A percentile compares a stretch with the other conserved stretches of the same genome.
Conservation (phyloP, 2,797 vertebrate genomes). For the Myiothlypis chrysogaster region DNA sequence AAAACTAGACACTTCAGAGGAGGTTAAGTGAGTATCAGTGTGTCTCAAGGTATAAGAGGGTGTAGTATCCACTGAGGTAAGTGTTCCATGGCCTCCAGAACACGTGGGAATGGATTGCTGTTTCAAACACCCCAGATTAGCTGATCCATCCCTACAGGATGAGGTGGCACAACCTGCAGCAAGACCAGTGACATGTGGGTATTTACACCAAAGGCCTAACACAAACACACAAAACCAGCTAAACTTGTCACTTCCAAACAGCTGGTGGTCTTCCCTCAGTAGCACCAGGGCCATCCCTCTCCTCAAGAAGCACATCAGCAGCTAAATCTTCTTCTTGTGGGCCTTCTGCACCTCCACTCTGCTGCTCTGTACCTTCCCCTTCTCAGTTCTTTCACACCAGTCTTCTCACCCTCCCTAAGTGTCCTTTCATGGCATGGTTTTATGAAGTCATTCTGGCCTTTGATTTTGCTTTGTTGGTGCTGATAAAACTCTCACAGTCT, state of each 20-base stretch:
- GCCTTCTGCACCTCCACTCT: background rate
- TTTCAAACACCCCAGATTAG: background rate
- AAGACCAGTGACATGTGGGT: accelerated
- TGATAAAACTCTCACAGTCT: background rate
- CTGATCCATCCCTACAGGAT: background rate
- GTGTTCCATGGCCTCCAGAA: background rate
- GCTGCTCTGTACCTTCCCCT: background rate
- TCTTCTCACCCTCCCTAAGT: background rate
- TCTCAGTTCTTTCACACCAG: background rate
- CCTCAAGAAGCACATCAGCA: background rate
- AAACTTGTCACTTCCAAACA: background rate
- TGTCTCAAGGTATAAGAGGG: background rate
- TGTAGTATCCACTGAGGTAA: background rate
- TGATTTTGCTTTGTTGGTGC: accelerated
- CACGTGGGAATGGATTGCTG: accelerated
- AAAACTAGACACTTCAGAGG: background rate
- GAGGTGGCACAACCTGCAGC: background rate
- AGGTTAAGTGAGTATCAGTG: background rate
- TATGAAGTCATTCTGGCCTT: background rate
- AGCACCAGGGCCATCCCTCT: background rate
- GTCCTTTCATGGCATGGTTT: background rate
- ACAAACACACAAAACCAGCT: accelerated
- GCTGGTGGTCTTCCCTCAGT: background rate
- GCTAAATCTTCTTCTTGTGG: background rate
- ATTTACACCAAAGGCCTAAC: background rate